A percentile compares a stretch with the other conserved stretches of the same genome.
phyloP scores from a whole-genome alignment of 2,113 vertebrate genomes.

The Erythrocercus mccallii region DNA sequence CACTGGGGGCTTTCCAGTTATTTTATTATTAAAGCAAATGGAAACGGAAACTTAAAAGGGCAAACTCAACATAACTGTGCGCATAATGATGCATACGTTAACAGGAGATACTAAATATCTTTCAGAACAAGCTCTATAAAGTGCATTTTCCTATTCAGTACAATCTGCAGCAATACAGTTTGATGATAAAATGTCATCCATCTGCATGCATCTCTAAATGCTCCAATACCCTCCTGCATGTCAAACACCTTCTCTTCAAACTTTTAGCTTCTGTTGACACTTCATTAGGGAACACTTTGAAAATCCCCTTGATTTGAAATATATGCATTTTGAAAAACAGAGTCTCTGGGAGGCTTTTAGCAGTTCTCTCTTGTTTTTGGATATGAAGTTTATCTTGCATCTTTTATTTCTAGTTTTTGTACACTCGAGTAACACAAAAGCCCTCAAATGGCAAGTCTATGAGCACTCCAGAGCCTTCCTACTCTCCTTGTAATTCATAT shows the following conservation, averaged over 20 bases:
- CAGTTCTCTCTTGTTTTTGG: background rate
- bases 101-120: conserved; percentile 11
- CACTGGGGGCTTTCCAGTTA: conserved; percentile 39
- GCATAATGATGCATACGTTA: background rate
- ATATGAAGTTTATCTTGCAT: background rate
- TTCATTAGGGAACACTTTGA: conserved; percentile 20
- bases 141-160: background rate
- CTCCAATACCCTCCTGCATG: background rate
- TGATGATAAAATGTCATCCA: conserved; percentile 39
- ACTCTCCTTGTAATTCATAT: background rate
- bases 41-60: conserved; percentile 50
- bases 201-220: background rate
- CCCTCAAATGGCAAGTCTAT: background rate
- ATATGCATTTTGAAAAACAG: background rate
- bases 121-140: background rate
- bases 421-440: fast-evolving
- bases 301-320: background rate
- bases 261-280: background rate
- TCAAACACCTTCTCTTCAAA: conserved; percentile 12
- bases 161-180: background rate
- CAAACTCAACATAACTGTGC: conserved; percentile 13
- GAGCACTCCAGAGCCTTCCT: background rate
- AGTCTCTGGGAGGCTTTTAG: background rate
- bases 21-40: conserved; percentile 12
- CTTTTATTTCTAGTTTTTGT: background rate